These are phyloP conservation scores for Limnephilus rhombicus DNA, from an alignment of 2,888 invertebrate genomes.

Conservation along the genomic window DNA sequence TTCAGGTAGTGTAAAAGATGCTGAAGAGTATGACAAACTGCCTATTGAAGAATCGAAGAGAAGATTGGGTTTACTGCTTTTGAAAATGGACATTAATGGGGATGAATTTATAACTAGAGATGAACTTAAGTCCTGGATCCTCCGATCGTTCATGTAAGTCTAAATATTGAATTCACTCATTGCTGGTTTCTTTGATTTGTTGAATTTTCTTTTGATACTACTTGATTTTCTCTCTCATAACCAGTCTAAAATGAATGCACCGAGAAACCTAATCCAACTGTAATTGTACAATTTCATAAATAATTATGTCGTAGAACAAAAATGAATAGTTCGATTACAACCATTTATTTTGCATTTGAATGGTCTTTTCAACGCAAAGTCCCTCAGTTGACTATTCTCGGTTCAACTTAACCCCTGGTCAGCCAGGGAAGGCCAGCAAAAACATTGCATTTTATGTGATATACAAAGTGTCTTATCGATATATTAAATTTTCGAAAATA, in stretches of 20 bases:
- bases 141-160: slow-evolving; percentile 90
- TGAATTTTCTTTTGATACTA: not conserved
- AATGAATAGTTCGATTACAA: not conserved
- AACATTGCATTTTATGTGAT: no score
- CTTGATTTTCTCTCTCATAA: not conserved
- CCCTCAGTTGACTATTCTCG: not conserved
- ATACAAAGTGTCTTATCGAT: no score
- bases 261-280: not conserved
- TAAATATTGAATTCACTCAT: not conserved
- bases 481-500: no score
- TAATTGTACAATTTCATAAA: not conserved
- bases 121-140: slow-evolving; percentile 95
- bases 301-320: not conserved
- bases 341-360: not conserved
- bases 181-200: not conserved
- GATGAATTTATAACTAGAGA: slow-evolving; percentile 87
- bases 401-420: no score
- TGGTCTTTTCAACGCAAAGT: not conserved
- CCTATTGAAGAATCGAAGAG: slow-evolving; percentile 91
- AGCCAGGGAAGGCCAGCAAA: no score
- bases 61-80: slow-evolving; percentile 85
- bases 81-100: slow-evolving; percentile 92
- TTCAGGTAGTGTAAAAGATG: slow-evolving; percentile 91
- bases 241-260: not conserved
- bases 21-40: slow-evolving; percentile 93